Evolutionary conservation across 2,888 invertebrate genomes (phyloP).

Genomic region (Crioceris asparagi): DNA sequence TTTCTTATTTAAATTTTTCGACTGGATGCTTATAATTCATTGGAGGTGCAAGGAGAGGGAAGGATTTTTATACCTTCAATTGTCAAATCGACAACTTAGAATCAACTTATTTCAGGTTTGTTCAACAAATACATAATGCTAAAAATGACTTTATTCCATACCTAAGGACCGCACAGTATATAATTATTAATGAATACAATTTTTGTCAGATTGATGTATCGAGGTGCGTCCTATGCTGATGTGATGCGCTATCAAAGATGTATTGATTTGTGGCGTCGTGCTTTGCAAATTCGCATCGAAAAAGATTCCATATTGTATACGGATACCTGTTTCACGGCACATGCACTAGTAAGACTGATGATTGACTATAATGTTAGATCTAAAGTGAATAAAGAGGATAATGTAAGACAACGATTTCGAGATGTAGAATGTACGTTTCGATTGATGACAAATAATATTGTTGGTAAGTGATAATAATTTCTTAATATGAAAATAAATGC

Average conservation of each 20-base stretch:
- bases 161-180: too few relatives aligned
- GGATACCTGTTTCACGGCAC: conserved; percentile 78
- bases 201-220: conserved; percentile 36
- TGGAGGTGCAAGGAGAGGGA: too few relatives aligned
- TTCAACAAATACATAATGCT: too few relatives aligned
- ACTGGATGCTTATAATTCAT: too few relatives aligned
- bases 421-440: conserved; percentile 63
- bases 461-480: conserved; percentile 26
- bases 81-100: too few relatives aligned
- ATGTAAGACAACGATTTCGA: conserved; percentile 48
- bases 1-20: too few relatives aligned
- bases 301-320: conserved; percentile 66
- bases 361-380: conserved; percentile 57
- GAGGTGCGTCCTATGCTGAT: conserved; percentile 64
- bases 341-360: conserved; percentile 76
- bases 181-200: too few relatives aligned
- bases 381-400: conserved; percentile 41
- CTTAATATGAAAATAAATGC: too few relatives aligned
- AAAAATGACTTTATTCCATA: too few relatives aligned
- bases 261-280: conserved; percentile 78
- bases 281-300: conserved; percentile 66
- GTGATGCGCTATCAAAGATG: conserved; percentile 68
- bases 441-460: conserved; percentile 54
- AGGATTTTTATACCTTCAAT: too few relatives aligned
- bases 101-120: too few relatives aligned